These are phyloP conservation scores for Sebastes iracundus DNA, from an alignment of 2,797 vertebrate species.

Conservation along the genomic window DNA sequence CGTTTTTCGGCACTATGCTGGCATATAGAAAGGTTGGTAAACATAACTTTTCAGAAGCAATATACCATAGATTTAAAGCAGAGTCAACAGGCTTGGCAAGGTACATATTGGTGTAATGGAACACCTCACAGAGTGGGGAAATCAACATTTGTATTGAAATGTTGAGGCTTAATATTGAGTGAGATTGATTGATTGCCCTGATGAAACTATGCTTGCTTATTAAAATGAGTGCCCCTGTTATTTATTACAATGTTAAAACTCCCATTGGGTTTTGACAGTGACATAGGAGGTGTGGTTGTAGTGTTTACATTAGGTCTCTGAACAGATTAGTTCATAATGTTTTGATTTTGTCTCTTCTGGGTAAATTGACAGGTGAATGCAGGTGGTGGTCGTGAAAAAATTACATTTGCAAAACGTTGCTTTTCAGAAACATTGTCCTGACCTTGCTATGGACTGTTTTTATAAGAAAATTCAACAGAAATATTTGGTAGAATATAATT, in stretches of 20 bases:
- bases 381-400: too few relatives aligned
- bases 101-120: neutral
- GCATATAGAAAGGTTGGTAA: slow-evolving; percentile 62
- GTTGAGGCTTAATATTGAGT: neutral
- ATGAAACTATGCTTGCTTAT: neutral
- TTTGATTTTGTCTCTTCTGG: neutral
- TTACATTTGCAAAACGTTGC: neutral
- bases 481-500: neutral
- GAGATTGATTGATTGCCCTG: neutral
- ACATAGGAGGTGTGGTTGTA: neutral
- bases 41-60: neutral
- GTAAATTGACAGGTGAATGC: too few relatives aligned
- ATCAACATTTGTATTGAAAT: neutral
- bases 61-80: neutral
- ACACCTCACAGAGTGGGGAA: neutral
- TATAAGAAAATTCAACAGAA: neutral
- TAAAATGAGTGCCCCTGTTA: neutral
- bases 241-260: neutral
- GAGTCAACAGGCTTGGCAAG: neutral
- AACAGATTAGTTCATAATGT: neutral
- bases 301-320: neutral
- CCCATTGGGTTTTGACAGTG: neutral
- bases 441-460: neutral
- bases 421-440: neutral
- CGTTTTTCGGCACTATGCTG: slow-evolving; percentile 68